A percentile compares a stretch with the other conserved stretches of the same genome.
These are phyloP conservation scores for Poecilia wingei DNA, from an alignment of 2,797 vertebrate species.

Conservation along the genomic window DNA sequence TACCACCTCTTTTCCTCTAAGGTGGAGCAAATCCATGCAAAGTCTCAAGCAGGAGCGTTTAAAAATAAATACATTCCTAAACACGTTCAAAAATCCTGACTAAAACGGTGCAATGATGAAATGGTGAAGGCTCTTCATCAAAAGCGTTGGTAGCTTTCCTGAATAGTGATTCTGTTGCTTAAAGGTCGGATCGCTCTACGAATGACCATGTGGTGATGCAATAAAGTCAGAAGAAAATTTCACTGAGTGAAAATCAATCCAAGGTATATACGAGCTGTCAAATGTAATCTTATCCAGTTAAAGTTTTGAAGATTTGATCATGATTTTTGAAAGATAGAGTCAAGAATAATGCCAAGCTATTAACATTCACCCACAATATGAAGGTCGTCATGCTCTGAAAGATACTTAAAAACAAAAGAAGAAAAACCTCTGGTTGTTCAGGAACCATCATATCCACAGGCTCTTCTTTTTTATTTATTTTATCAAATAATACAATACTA, in stretches of 20 bases:
- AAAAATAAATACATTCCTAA: not conserved
- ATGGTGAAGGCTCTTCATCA: not conserved
- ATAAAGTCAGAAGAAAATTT: not conserved
- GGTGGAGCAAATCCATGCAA: not conserved
- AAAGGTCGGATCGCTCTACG: not conserved
- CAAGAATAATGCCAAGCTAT: not conserved
- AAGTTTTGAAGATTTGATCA: not conserved
- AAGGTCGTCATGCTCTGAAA: too few relatives aligned
- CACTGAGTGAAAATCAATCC: not conserved
- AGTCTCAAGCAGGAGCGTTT: not conserved
- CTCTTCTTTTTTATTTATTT: not conserved
- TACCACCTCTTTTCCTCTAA: not conserved
- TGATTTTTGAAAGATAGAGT: not conserved
- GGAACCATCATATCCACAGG: not conserved
- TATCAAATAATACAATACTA: not conserved
- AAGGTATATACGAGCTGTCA: not conserved
- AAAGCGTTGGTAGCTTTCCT: not conserved
- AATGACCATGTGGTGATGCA: not conserved
- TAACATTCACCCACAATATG: not conserved
- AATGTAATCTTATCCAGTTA: not conserved
- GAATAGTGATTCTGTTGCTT: not conserved
- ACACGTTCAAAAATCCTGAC: not conserved
- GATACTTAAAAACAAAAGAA: not conserved
- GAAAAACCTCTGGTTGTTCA: not conserved
- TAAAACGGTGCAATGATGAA: not conserved